phyloP scores from a whole-genome alignment of 2,888 invertebrate genomes.

The Scrobipalpa atriplicella region DNA sequence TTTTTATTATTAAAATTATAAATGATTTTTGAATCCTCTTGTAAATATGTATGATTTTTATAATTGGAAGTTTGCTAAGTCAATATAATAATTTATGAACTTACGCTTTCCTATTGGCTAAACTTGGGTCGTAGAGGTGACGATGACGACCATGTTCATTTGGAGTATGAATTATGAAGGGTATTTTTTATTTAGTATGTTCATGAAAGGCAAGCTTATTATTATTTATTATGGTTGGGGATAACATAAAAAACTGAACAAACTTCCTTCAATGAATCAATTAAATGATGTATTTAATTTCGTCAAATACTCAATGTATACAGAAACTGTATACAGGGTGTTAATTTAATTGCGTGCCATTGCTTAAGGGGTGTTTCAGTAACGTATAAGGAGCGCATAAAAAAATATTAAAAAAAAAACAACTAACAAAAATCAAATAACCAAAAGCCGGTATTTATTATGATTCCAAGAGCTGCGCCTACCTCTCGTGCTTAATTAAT shows the following conservation, averaged over 20 bases:
- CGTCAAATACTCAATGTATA: not conserved
- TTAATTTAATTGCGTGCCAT: too few relatives aligned
- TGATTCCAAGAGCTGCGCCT: too few relatives aligned
- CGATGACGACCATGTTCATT: not conserved
- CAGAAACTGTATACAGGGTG: too few relatives aligned
- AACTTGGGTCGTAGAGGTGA: not conserved
- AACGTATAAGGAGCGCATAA: too few relatives aligned
- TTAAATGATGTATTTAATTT: not conserved
- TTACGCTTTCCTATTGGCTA: not conserved
- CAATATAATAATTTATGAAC: not conserved
- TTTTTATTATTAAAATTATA: conserved; percentile 31
- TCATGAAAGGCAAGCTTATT: not conserved
- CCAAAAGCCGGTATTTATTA: too few relatives aligned
- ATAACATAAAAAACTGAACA: not conserved
- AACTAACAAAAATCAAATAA: too few relatives aligned
- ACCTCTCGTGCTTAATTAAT: too few relatives aligned
- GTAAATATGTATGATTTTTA: not conserved
- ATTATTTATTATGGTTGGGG: not conserved
- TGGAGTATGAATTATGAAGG: too few relatives aligned
- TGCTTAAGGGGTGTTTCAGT: too few relatives aligned
- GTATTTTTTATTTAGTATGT: too few relatives aligned
- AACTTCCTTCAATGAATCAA: not conserved
- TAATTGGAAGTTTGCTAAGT: not conserved
- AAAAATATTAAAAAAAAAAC: too few relatives aligned
- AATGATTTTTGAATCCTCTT: not conserved